Base-by-base conservation (phyloP, 2,888 invertebrate genomes). In the Muschampia plurimacula region DNA sequence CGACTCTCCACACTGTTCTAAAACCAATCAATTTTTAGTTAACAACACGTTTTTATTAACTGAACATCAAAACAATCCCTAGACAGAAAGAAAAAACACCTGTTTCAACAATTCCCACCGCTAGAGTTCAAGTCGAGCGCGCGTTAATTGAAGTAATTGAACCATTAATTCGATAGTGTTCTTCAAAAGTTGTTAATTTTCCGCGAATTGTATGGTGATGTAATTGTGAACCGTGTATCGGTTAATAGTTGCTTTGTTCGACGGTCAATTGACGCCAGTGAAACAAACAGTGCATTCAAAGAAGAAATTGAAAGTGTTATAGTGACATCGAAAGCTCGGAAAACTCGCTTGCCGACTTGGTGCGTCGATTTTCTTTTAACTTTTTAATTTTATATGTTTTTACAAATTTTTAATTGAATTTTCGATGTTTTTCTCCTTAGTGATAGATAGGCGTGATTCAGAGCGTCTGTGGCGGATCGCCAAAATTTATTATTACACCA, bases 401-500 rank as follows among this genome's bases (percentile, higher is more conserved):
- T 52, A 10, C 1, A n/a, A n/a, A 13, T 52, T 60, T 60, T 60
- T 36, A 13, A 62, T 62, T 62, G 0, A 15, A n/a, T 62, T 9
- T 10, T 75, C 68, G 32, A 22, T 39, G 12, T 57, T 41, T 67
- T 60, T 46, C 65, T 46, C 22, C 12, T 46, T 49, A 55, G 65
- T 36, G 57, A 64, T 64, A 57, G 15, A 65, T 59, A 60, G 59
- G 22, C 49, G 59, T 71, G n/a, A 32, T 46, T 70, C 36, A 39
- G 44, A 59, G 36, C 36, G 60, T 71, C 41, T 76, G 84, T 91
- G 93, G 93, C 92, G 80, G 70, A 78, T 83, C 82, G 93, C 93
- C 93, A 93, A 86, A 84, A 84, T 89, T 80, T 92, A 91, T 90
- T 89, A 90, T 89, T 90, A 89, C 86, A 83, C 83, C 77, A 80